Percentiles rank a stretch among this genome's conserved stretches.
Evolutionary conservation across 1,140 invertebrate genomes (phyloP).

Genomic region (Brachystomella parvula): DNA sequence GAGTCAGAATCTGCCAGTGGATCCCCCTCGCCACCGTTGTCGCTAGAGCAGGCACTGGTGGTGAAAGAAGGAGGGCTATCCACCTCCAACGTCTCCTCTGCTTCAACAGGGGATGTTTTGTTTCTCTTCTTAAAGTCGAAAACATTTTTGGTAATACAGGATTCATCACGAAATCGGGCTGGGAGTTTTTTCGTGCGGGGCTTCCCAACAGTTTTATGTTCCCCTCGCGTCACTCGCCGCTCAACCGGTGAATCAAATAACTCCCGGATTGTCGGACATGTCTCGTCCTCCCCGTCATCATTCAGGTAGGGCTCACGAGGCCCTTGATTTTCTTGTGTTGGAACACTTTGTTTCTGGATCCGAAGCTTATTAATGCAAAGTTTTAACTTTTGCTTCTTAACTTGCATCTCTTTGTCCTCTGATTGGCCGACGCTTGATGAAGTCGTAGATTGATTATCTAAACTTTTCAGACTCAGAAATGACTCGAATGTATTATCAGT

Average conservation of each 20-base stretch:
- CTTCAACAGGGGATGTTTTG: background rate
- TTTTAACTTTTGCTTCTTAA: constrained; percentile 13
- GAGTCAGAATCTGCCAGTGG: background rate
- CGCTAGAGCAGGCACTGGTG: background rate
- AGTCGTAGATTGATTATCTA: background rate
- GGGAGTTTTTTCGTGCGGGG: constrained; percentile 23
- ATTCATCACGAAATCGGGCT: constrained; percentile 27
- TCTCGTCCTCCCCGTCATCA: background rate
- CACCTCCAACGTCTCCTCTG: background rate
- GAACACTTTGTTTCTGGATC: constrained; percentile 6
- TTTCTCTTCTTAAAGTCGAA: constrained; percentile 29
- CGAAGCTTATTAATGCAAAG: constrained; percentile 27
- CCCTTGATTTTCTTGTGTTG: background rate
- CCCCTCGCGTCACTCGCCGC: background rate
- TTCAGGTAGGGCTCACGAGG: too few relatives aligned
- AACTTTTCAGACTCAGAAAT: background rate
- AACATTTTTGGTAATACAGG: constrained; percentile 27
- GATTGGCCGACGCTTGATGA: background rate
- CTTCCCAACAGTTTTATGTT: background rate
- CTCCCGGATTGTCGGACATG: background rate
- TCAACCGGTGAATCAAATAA: too few relatives aligned
- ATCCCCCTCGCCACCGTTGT: background rate
- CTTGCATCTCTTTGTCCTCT: constrained; percentile 1
- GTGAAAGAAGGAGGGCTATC: background rate
- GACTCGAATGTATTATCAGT: background rate